Conservation (phyloP, 30 jellyfish, hydroid and myxozoan genomes). For the Chironex yamaguchii region DNA sequence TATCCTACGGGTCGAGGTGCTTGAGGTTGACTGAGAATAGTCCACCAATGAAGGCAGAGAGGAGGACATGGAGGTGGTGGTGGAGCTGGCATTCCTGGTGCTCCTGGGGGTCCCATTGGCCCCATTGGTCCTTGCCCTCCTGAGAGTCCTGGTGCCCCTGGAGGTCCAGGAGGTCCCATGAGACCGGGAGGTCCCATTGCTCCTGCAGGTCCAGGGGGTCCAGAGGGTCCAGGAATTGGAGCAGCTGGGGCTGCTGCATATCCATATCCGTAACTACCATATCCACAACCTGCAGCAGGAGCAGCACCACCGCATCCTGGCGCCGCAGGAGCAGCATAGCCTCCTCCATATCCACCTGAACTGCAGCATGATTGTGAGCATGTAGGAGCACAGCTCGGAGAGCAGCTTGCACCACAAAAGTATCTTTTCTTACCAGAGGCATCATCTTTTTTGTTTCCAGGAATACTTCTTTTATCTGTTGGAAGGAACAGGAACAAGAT, state of each 20-base stretch:
- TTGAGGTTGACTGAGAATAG: slow-evolving; percentile 84
- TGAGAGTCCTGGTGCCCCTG: slow-evolving; percentile 83
- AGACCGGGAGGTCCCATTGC: slow-evolving; percentile 66
- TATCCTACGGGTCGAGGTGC: slow-evolving; percentile 70
- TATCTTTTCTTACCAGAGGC: slow-evolving; percentile 96
- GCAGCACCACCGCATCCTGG: background rate
- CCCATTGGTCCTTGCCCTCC: slow-evolving; percentile 91
- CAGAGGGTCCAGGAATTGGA: slow-evolving; percentile 47
- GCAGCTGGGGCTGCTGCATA: background rate
- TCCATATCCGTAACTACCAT: background rate
- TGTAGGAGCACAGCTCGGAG: slow-evolving; percentile 79
- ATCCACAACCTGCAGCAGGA: background rate
- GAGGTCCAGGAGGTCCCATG: slow-evolving; percentile 74
- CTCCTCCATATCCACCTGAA: slow-evolving; percentile 39
- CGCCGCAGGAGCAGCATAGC: background rate
- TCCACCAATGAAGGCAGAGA: slow-evolving; percentile 89
- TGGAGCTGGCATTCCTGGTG: slow-evolving; percentile 71
- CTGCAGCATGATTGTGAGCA: slow-evolving; percentile 66
- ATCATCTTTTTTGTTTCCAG: slow-evolving; percentile 86
- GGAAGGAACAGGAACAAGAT: background rate
- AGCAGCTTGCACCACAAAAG: slow-evolving; percentile 91
- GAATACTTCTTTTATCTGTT: slow-evolving; percentile 76
- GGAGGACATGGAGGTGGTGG: slow-evolving; percentile 93
- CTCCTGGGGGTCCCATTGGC: slow-evolving; percentile 88
- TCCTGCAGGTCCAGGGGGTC: slow-evolving; percentile 73